Percentiles rank a stretch among this genome's conserved stretches.
These are phyloP conservation scores for Lysandra bellargus DNA, from an alignment of 2,888 invertebrate species.

Conservation along the genomic window DNA sequence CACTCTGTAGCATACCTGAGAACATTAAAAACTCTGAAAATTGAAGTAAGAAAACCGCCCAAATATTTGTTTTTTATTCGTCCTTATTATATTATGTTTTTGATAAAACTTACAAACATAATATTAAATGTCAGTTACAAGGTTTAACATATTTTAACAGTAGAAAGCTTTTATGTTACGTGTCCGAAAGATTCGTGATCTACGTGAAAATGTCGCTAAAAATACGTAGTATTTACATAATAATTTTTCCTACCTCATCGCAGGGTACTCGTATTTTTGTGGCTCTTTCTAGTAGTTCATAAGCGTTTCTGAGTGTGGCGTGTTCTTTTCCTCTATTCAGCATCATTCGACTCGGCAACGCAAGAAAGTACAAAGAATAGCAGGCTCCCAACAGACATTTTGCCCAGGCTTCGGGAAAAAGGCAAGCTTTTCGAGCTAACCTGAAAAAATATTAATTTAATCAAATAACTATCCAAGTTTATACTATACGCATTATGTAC, in stretches of 20 bases:
- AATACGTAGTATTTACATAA: no score
- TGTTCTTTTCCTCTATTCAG: constrained; percentile 87
- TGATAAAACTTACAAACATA: no score
- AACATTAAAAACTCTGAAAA: no score
- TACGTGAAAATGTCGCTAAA: no score
- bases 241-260: constrained; percentile 86
- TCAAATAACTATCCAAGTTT: not conserved
- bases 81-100: no score
- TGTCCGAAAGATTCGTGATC: no score
- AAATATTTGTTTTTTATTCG: no score
- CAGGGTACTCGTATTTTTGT: constrained; percentile 92
- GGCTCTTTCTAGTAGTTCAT: constrained; percentile 92
- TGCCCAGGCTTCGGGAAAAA: constrained; percentile 94
- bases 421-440: constrained; percentile 79
- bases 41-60: no score
- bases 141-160: no score
- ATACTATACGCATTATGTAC: no score
- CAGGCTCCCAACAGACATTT: constrained; percentile 93
- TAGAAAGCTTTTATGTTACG: no score
- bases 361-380: constrained; percentile 97
- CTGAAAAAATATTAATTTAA: constrained; percentile 49
- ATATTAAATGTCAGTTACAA: no score
- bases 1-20: constrained; percentile 93
- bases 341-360: constrained; percentile 92
- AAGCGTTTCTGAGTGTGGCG: constrained; percentile 88